Evolutionary conservation across 2,797 vertebrate species (phyloP).

Genomic region (Oreortyx pictus): DNA sequence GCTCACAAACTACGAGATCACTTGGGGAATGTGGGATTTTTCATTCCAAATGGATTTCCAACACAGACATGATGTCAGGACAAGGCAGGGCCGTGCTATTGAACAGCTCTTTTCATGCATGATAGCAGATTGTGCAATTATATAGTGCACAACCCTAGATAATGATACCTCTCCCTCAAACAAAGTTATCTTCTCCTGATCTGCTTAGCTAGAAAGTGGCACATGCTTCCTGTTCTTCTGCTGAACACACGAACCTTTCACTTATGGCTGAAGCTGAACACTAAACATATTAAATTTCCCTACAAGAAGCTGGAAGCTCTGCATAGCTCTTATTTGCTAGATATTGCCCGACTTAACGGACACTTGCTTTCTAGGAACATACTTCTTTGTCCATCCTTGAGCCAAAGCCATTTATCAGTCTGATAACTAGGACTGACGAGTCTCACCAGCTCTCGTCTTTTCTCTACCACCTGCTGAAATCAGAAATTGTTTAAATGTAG

Average conservation of each 20-base stretch:
- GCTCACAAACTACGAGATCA: slow-evolving; percentile 66
- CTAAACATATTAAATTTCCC: neutral
- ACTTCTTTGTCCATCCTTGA: neutral
- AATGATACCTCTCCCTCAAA: slow-evolving; percentile 85
- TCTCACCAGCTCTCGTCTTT: neutral
- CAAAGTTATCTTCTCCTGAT: slow-evolving; percentile 90
- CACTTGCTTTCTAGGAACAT: neutral
- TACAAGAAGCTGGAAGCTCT: slow-evolving; percentile 13
- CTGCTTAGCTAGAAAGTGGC: slow-evolving; percentile 82
- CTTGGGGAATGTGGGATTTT: slow-evolving; percentile 75
- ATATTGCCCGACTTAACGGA: neutral
- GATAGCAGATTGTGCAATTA: slow-evolving; percentile 87
- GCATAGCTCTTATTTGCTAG: neutral
- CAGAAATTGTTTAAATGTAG: neutral
- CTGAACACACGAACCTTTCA: slow-evolving; percentile 55
- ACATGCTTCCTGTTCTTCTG: slow-evolving; percentile 80
- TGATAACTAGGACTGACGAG: neutral
- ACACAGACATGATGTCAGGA: slow-evolving; percentile 93
- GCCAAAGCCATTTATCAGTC: fast-evolving
- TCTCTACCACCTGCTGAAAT: slow-evolving; percentile 40
- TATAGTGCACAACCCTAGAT: slow-evolving; percentile 83
- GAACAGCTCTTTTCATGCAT: slow-evolving; percentile 88
- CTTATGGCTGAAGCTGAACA: neutral
- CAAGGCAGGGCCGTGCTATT: slow-evolving; percentile 86
- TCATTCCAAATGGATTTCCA: slow-evolving; percentile 89